Evolutionary conservation across 1,140 invertebrate species (phyloP).

Genomic region (Chionoecetes opilio): DNA sequence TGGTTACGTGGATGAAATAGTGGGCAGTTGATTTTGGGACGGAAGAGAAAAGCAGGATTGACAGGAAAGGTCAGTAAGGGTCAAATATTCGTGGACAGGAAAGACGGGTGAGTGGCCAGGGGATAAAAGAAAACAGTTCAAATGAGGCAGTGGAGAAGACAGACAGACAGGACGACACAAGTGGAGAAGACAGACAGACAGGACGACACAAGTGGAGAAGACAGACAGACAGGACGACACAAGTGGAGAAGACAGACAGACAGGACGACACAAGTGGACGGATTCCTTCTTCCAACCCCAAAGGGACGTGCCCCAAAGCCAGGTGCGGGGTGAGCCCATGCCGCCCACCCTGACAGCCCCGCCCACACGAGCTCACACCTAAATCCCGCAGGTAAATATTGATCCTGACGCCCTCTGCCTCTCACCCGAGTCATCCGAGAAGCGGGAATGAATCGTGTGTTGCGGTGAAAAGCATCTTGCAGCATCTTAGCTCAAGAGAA

Average conservation of each 20-base stretch:
- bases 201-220: no score
- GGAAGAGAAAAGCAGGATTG: no score
- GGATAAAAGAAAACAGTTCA: no score
- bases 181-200: no score
- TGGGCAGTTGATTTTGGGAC: no score
- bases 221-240: neutral
- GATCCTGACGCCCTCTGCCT: neutral
- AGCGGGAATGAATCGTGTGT: neutral
- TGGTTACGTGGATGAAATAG: no score
- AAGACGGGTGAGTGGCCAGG: no score
- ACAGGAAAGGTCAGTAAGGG: no score
- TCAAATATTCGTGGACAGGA: no score
- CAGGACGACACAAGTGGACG: neutral
- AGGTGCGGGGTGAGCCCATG: neutral
- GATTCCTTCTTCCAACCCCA: neutral
- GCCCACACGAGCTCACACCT: slow-evolving; percentile 1
- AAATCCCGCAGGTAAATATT: slow-evolving; percentile 19
- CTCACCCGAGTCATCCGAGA: slow-evolving; percentile 12
- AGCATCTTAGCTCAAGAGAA: neutral
- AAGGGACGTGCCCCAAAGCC: neutral
- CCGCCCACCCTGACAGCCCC: neutral
- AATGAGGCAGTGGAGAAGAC: no score
- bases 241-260: neutral
- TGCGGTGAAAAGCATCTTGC: neutral
- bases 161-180: no score